Evolutionary conservation across 2,888 invertebrate genomes (phyloP).

Genomic region (Oxytorus armatus): DNA sequence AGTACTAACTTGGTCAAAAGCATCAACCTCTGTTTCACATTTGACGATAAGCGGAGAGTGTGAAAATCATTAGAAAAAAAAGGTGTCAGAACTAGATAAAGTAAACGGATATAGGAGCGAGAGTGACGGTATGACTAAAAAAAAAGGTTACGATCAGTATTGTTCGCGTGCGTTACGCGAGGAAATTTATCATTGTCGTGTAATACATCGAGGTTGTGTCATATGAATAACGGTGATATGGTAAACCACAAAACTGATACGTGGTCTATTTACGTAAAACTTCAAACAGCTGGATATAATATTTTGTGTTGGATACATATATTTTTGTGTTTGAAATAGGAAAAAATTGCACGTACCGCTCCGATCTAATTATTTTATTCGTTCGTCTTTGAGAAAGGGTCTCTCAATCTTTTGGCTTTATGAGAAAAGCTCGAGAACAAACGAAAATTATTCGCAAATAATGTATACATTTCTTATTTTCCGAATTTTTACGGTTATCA

Average conservation of each 20-base stretch:
- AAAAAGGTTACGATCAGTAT: background rate
- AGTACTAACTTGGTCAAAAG: slow-evolving; percentile 35
- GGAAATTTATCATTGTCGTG: slow-evolving; percentile 24
- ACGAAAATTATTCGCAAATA: no score
- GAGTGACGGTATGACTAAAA: slow-evolving; percentile 17
- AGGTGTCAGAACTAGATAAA: slow-evolving; percentile 10
- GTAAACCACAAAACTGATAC: background rate
- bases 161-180: slow-evolving; percentile 22
- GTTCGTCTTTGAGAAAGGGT: no score
- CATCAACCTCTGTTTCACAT: slow-evolving; percentile 62
- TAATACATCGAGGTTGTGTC: background rate
- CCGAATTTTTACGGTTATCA: no score
- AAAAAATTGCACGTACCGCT: no score
- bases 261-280: background rate
- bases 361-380: no score
- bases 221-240: slow-evolving; percentile 17
- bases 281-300: no score
- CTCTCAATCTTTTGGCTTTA: no score
- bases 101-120: background rate
- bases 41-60: slow-evolving; percentile 47
- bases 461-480: no score
- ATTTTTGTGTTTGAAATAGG: no score
- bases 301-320: no score
- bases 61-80: slow-evolving; percentile 29
- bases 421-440: background rate